phyloP scores from a whole-genome alignment of 2,888 invertebrate genomes.

The Entomobrya multifasciata region DNA sequence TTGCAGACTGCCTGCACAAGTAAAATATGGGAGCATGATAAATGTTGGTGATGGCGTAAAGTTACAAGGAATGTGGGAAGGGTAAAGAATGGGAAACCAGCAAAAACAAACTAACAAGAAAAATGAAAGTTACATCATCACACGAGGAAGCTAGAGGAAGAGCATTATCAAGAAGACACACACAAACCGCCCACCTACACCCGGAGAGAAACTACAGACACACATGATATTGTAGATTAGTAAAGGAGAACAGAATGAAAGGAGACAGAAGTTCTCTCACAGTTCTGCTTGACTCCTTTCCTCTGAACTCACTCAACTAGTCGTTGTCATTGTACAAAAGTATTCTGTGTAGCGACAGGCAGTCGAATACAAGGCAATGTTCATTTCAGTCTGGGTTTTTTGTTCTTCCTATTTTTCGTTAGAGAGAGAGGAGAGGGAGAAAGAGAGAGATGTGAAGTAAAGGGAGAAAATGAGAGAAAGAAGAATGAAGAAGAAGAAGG shows the following conservation, averaged over 20 bases:
- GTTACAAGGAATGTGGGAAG: conserved; percentile 13
- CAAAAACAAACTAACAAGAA: neutral
- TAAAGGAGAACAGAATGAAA: conserved; percentile 34
- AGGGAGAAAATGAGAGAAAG: neutral
- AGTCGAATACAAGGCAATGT: too few species aligned
- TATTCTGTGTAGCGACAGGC: neutral
- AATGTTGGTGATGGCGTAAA: conserved; percentile 16
- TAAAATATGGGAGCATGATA: conserved; percentile 29
- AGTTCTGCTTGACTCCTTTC: conserved; percentile 3
- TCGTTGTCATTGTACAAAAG: conserved; percentile 26
- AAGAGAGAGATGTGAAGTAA: neutral
- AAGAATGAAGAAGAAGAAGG: neutral
- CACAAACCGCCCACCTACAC: neutral
- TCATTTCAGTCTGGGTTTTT: too few species aligned
- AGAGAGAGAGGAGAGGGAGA: neutral
- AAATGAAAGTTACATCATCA: conserved; percentile 16
- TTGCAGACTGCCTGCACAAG: neutral
- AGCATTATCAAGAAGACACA: conserved; percentile 33
- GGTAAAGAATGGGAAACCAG: neutral
- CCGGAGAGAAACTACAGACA: neutral
- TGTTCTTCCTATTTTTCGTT: conserved; percentile 23
- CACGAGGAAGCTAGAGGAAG: conserved; percentile 24
- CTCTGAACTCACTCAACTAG: conserved; percentile 26
- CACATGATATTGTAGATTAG: conserved; percentile 47
- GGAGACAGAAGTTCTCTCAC: conserved; percentile 47